Conservation (phyloP, 2,888 invertebrate genomes). For the Liposcelis brunnea region DNA sequence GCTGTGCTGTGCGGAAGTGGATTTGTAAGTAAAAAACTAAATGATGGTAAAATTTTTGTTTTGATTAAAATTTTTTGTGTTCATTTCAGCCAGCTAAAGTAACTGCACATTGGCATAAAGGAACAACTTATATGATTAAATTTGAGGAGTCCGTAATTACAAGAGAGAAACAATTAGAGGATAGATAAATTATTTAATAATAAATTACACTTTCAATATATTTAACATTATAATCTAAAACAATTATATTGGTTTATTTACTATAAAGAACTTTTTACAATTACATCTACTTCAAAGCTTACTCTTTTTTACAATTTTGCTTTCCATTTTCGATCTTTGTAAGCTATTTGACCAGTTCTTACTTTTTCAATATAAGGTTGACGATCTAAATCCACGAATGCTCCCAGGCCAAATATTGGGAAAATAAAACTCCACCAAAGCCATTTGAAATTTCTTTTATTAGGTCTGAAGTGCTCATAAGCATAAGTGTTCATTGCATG, state of each 20-base stretch:
- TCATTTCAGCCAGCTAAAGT: slow-evolving; percentile 85
- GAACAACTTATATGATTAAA: slow-evolving; percentile 97
- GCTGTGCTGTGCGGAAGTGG: slow-evolving; percentile 86
- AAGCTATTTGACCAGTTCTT: slow-evolving; percentile 54
- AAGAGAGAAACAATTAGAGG: slow-evolving; percentile 81
- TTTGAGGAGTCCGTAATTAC: slow-evolving; percentile 86
- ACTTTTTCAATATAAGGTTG: slow-evolving; percentile 39
- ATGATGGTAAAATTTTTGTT: slow-evolving; percentile 5
- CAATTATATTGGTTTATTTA: slow-evolving; percentile 6
- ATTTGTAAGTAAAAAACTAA: slow-evolving; percentile 57
- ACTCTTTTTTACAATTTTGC: slow-evolving; percentile 23
- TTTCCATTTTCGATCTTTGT: slow-evolving; percentile 54
- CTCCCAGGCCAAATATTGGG: slow-evolving; percentile 31
- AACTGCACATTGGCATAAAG: slow-evolving; percentile 98
- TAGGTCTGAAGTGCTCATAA: slow-evolving; percentile 49
- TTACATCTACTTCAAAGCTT: too few relatives aligned
- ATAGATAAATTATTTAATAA: slow-evolving; percentile 38
- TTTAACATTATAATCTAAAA: slow-evolving; percentile 7
- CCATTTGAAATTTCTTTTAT: slow-evolving; percentile 33
- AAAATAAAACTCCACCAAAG: slow-evolving; percentile 29
- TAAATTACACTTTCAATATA: slow-evolving; percentile 12
- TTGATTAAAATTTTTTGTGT: slow-evolving; percentile 13
- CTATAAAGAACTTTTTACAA: not conserved
- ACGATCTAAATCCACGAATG: slow-evolving; percentile 33
- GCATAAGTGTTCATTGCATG: slow-evolving; percentile 48